Evolutionary conservation across 2,888 invertebrate species (phyloP), one percentile per base, ranked within the genome.

Genomic region (Drosophila vallismaia): DNA sequence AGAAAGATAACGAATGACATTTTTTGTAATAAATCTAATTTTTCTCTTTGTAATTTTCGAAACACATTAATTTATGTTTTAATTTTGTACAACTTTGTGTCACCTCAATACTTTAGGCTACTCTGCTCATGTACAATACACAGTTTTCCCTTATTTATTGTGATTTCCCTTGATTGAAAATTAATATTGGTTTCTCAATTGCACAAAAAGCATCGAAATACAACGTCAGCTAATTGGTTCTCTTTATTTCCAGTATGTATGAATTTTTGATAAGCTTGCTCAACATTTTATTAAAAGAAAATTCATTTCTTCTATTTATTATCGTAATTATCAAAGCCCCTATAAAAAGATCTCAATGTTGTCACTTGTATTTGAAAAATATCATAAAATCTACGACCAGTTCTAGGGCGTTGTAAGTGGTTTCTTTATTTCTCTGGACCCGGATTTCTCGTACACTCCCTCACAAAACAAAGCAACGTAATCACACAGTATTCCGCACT

Each of bases 101-200:
- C 81, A 81, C 66, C 62, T 36, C 68, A 76, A 72, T 62, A 82
- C 42, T 40, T 55, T 72, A 81, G 76, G 71, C 50, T 67, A 75
- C 75, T 51, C 63, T 55, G 19, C 19, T 75, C 68, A 70, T 81
- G 58, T 74, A 75, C 62, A 68, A 68, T 68, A 51, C 56, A 55
- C 60, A 19, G 42, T 70, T 26, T 42, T 42, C 52, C 54, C 38
- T 66, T 46, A 50, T 62, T 53, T 69, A 36, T 14, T 50, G 51
- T 55, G 9, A 26, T 60, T 50, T 49, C 45, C 8, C 50, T 63
- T 53, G 26, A 19, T 33, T 33, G 38, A 63, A 42, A 66, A 46
- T 66, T 42, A 49, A 46, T 53, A 46, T 62, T 54, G 38, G 42
- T 66, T 66, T 53, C 51, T 12, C 26, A 66, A 50, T 58, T 70